Evolutionary conservation across 2,113 vertebrate genomes (phyloP), one percentile per base, ranked within the genome.

Genomic region (Morone chrysops): DNA sequence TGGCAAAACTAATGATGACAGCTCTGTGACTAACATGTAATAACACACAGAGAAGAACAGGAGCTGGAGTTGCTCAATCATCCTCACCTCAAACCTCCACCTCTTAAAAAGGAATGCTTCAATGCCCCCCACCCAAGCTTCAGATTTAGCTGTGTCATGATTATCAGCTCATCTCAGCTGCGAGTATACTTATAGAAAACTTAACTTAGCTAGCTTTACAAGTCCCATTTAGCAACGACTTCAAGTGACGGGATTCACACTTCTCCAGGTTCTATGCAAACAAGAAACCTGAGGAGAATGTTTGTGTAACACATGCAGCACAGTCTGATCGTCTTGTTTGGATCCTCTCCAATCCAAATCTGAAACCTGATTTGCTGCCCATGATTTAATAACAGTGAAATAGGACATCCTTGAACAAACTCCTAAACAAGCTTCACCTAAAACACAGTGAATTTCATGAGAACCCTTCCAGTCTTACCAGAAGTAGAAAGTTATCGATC

Each of bases 401-500:
- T 31, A 70, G 56, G 54, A 61, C 31, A n/a, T 41, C 45, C 45
- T 40, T n/a, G 31, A 48, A 67, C 53, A 59, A 59, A 59, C 47
- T 45, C n/a, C 7, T 10, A 53, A 20, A 53, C 17, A 20, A 53
- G 51, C 11, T 8, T 54, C 51, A 54, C 8, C 18, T 38, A 2
- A 56, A 59, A 38, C 54, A 9, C 10, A 8, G 0, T 5, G 22
- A 47, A 3, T 31, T n/a, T 20, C 43, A 13, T 8, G 14, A 53
- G 50, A 50, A 56, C 2, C 20, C 17, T 14, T 59, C 16, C 48
- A 7, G 40, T 20, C 87, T 88, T 65, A 93, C 93, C 90, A 94
- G 79, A 5, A 92, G 63, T 2, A 93, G 76, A 61, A 94, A 91
- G 79, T 94, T 90, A 68, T 94, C 93, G 17, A 94, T 92, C 92